Evolutionary conservation across 2,113 vertebrate genomes (phyloP).

Genomic region (Plecotus auritus): DNA sequence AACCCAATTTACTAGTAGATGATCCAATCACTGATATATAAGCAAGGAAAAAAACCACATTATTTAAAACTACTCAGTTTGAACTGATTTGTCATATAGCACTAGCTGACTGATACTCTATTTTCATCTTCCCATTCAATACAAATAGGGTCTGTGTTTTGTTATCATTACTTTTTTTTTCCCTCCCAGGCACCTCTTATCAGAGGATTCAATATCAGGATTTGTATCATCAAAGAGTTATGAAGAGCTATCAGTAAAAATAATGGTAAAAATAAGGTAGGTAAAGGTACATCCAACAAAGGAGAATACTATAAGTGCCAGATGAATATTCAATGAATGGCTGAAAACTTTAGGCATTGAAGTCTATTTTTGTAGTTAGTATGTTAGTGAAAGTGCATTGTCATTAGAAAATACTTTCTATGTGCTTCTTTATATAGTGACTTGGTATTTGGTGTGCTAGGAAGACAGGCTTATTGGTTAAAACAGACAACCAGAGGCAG

Average conservation of each 20-base stretch:
- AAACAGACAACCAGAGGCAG: neutral
- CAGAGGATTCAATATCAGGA: neutral
- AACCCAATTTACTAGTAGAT: neutral
- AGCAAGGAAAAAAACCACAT: neutral
- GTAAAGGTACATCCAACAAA: neutral
- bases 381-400: neutral
- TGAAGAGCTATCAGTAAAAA: neutral
- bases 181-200: slow-evolving; percentile 1
- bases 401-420: slow-evolving; percentile 17
- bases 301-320: neutral
- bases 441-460: neutral
- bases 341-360: neutral
- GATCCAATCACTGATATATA: neutral
- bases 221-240: neutral
- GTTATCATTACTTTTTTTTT: neutral
- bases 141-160: neutral
- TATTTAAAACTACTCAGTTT: neutral
- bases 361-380: neutral
- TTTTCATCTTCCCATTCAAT: neutral
- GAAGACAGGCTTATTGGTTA: neutral
- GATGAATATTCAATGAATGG: neutral
- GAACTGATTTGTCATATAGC: neutral
- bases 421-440: neutral
- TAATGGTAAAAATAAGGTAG: neutral
- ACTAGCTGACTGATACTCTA: neutral